Evolutionary conservation across 2,113 vertebrate genomes (phyloP).

Genomic region (Alethe diademata): DNA sequence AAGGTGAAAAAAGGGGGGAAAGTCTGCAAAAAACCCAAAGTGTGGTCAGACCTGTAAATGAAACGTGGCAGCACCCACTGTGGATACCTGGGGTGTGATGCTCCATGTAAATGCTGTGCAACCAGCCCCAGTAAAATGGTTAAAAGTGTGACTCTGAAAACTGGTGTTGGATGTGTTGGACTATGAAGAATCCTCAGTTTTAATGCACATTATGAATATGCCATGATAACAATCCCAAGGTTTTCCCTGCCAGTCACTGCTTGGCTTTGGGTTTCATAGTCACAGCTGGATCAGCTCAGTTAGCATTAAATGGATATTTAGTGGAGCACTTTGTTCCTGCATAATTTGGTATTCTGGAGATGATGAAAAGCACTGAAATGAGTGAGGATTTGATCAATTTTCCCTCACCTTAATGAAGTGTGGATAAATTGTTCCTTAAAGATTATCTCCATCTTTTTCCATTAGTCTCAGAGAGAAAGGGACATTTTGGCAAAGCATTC

Average conservation of each 20-base stretch:
- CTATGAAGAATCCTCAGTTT: not conserved
- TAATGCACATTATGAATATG: not conserved
- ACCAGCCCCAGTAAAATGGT: rapidly evolving
- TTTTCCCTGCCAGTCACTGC: not conserved
- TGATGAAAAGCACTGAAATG: not conserved
- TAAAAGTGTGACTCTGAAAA: not conserved
- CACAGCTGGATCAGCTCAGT: not conserved
- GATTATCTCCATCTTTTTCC: not conserved
- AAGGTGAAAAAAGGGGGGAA: not conserved
- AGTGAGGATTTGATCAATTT: not conserved
- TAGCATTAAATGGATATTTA: not conserved
- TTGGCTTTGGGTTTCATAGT: not conserved
- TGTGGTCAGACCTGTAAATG: rapidly evolving
- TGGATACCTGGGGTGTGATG: not conserved
- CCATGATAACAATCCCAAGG: not conserved
- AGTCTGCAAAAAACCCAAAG: not conserved
- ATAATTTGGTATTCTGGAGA: not conserved
- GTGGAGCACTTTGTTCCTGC: not conserved
- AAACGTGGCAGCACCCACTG: not conserved
- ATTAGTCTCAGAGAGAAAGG: not conserved
- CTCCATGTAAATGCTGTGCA: not conserved
- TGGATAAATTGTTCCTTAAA: not conserved
- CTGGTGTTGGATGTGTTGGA: rapidly evolving
- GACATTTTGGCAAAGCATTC: not conserved
- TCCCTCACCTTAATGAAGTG: not conserved